Evolutionary conservation across 2,113 vertebrate species (phyloP).

Genomic region (Vulpes lagopus): DNA sequence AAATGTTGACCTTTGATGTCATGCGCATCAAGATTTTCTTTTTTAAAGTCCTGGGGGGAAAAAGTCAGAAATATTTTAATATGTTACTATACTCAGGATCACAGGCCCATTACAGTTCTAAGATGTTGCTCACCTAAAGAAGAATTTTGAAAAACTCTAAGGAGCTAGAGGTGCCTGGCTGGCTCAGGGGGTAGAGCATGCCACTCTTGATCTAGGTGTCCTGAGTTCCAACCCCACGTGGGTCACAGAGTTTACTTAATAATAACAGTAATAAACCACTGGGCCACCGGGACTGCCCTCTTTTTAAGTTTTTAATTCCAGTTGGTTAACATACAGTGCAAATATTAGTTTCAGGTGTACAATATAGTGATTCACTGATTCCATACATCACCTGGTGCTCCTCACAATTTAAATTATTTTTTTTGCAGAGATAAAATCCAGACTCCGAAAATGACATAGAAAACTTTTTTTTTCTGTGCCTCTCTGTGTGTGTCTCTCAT

Average conservation of each 20-base stretch:
- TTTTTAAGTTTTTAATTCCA: not conserved
- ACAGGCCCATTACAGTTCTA: not conserved
- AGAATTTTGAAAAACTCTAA: slow-evolving; percentile 21
- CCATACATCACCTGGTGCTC: not conserved
- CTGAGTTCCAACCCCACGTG: not conserved
- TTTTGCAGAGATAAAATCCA: slow-evolving; percentile 61
- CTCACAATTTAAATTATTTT: not conserved
- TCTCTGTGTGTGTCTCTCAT: no score
- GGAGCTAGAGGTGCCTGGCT: not conserved
- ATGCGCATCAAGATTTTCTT: not conserved
- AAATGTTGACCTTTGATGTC: slow-evolving; percentile 1
- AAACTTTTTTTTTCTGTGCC: not conserved
- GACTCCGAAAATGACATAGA: not conserved
- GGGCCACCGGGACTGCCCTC: no score
- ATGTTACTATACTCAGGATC: not conserved
- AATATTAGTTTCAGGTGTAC: not conserved
- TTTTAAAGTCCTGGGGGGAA: not conserved
- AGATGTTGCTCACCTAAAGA: slow-evolving; percentile 18
- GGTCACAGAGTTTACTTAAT: not conserved
- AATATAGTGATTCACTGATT: not conserved
- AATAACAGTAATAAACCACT: not conserved
- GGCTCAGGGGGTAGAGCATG: not conserved
- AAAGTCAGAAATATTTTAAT: not conserved
- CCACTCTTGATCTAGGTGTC: not conserved
- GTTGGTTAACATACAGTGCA: not conserved